Evolutionary conservation across 2,888 invertebrate genomes (phyloP).

Genomic region (Amorpha juglandis): DNA sequence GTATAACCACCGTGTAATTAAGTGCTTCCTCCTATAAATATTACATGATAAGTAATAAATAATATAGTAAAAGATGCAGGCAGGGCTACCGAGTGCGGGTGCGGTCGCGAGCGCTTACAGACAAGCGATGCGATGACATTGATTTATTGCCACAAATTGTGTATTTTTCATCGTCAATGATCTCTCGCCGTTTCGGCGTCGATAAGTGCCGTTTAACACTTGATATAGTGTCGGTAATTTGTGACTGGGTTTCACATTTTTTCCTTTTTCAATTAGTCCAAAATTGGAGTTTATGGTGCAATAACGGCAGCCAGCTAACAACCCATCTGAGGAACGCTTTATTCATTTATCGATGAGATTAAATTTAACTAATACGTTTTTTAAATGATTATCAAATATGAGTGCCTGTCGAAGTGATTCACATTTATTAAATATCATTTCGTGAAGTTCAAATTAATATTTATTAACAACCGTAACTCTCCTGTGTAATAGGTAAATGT

Average conservation of each 20-base stretch:
- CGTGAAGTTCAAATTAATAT: slow-evolving; percentile 32
- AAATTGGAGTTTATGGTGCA: slow-evolving; percentile 76
- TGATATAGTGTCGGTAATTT: slow-evolving; percentile 84
- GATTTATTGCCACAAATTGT: slow-evolving; percentile 82
- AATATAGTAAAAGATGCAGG: slow-evolving; percentile 69
- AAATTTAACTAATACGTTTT: slow-evolving; percentile 50
- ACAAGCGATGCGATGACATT: slow-evolving; percentile 53
- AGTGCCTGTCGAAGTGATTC: slow-evolving; percentile 41
- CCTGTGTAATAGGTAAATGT: slow-evolving; percentile 8
- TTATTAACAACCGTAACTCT: slow-evolving; percentile 17
- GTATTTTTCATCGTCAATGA: slow-evolving; percentile 80
- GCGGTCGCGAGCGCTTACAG: slow-evolving; percentile 27
- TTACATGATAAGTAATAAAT: slow-evolving; percentile 73
- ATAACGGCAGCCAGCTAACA: slow-evolving; percentile 59
- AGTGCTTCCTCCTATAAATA: slow-evolving; percentile 62
- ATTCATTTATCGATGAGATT: slow-evolving; percentile 53
- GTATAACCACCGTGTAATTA: slow-evolving; percentile 60
- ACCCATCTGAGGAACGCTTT: slow-evolving; percentile 49
- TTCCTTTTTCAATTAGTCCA: slow-evolving; percentile 79
- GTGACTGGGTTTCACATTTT: slow-evolving; percentile 68
- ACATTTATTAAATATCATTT: slow-evolving; percentile 43
- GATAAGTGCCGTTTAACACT: slow-evolving; percentile 83
- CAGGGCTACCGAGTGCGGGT: slow-evolving; percentile 63
- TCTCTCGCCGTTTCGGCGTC: slow-evolving; percentile 76
- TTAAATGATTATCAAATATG: slow-evolving; percentile 47